Conservation (phyloP, 2,888 invertebrate species). For the Stenchaetothrips biformis region DNA sequence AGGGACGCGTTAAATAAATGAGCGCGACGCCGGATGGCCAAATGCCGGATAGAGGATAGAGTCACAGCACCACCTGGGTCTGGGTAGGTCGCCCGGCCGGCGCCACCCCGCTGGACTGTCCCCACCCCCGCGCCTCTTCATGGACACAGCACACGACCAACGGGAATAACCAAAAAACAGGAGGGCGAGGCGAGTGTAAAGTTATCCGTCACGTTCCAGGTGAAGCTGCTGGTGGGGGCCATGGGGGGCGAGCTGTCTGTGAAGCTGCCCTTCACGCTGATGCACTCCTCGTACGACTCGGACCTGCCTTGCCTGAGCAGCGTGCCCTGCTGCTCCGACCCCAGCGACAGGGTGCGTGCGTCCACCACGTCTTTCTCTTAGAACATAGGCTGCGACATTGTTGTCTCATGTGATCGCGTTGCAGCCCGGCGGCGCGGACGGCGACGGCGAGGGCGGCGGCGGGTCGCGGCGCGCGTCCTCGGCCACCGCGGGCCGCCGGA, state of each 20-base stretch:
- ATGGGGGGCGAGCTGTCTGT: slow-evolving; percentile 76
- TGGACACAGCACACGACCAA: neutral
- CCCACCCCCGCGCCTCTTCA: neutral
- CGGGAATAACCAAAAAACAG: neutral
- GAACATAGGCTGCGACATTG: slow-evolving; percentile 5
- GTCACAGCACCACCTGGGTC: neutral
- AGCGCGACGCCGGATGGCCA: neutral
- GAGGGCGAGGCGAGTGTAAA: too few relatives aligned
- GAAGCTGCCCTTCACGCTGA: slow-evolving; percentile 73
- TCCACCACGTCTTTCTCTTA: neutral
- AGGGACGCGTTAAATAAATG: neutral
- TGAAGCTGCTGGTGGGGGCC: slow-evolving; percentile 71
- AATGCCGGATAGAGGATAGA: neutral
- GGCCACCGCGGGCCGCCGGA: slow-evolving; percentile 26
- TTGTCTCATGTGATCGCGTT: neutral
- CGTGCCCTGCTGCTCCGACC: neutral
- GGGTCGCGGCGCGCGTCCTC: slow-evolving; percentile 7
- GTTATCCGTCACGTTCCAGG: slow-evolving; percentile 41
- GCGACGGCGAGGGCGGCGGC: neutral
- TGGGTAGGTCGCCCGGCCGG: neutral
- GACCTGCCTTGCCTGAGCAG: slow-evolving; percentile 44
- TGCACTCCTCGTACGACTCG: slow-evolving; percentile 65
- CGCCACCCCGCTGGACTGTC: neutral
- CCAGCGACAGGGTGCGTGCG: neutral
- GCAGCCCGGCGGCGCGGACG: neutral